Evolutionary conservation across 2,113 vertebrate species (phyloP).

Genomic region (Petaurus breviceps): DNA sequence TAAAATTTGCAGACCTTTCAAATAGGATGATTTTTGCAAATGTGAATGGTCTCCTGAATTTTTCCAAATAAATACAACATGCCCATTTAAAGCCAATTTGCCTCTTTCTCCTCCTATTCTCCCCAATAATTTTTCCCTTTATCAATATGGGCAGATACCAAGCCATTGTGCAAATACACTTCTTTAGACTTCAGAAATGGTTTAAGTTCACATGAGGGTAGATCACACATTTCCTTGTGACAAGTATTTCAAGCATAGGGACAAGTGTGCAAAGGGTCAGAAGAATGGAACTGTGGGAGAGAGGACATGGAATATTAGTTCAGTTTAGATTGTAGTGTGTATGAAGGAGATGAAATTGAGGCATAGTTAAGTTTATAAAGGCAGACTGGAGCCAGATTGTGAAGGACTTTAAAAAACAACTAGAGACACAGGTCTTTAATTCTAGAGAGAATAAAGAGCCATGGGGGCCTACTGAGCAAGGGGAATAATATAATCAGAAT

Average conservation of each 20-base stretch:
- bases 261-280: neutral
- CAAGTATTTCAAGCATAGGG: neutral
- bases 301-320: neutral
- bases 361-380: neutral
- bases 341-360: neutral
- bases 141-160: neutral
- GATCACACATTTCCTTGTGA: neutral
- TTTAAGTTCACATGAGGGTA: neutral
- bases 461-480: too few relatives aligned
- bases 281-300: neutral
- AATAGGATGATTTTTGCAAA: neutral
- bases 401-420: too few relatives aligned
- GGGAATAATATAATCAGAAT: neutral
- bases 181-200: neutral
- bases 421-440: neutral
- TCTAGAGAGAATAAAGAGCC: neutral
- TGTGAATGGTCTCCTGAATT: neutral
- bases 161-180: neutral
- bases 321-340: neutral
- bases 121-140: too few relatives aligned
- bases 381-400: neutral
- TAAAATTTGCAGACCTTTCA: neutral
- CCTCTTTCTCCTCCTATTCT: neutral
- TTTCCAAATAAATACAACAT: neutral
- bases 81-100: neutral